These are phyloP conservation scores for Tetragnatha montana DNA, from an alignment of 2,888 invertebrate species.

Conservation along the genomic window DNA sequence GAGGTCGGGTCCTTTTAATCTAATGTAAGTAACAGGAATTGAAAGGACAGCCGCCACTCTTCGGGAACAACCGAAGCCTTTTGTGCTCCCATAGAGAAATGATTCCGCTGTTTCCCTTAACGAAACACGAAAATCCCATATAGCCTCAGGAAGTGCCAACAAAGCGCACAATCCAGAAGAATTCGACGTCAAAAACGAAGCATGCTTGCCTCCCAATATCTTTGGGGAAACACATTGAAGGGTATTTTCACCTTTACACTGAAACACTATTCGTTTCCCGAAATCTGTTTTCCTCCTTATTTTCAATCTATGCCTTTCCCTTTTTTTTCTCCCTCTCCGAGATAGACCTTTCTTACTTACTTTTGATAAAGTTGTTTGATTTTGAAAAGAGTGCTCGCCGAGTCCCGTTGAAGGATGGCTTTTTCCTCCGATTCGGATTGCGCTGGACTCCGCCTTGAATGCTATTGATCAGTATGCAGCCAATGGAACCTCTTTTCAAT, in stretches of 20 bases:
- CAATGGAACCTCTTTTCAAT: constrained; percentile 62
- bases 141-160: constrained; percentile 38
- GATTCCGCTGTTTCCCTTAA: constrained; percentile 60
- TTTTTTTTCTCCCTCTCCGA: constrained; percentile 19
- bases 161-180: constrained; percentile 28
- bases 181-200: constrained; percentile 32
- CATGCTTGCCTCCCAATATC: constrained; percentile 31
- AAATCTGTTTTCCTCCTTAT: constrained; percentile 67
- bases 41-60: neutral
- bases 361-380: constrained; percentile 71
- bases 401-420: constrained; percentile 60
- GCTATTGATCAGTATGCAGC: constrained; percentile 69
- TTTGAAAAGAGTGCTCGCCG: constrained; percentile 62
- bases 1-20: neutral
- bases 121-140: constrained; percentile 70
- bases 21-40: neutral
- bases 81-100: constrained; percentile 40
- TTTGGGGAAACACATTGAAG: constrained; percentile 61
- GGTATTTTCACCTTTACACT: constrained; percentile 64
- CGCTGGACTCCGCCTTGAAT: constrained; percentile 60
- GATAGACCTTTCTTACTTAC: constrained; percentile 52
- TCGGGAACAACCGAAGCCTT: neutral
- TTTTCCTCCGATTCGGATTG: constrained; percentile 52
- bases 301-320: constrained; percentile 65
- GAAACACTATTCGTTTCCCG: constrained; percentile 60